Evolutionary conservation across 2,888 invertebrate genomes (phyloP).

Genomic region (Phengaris arion): DNA sequence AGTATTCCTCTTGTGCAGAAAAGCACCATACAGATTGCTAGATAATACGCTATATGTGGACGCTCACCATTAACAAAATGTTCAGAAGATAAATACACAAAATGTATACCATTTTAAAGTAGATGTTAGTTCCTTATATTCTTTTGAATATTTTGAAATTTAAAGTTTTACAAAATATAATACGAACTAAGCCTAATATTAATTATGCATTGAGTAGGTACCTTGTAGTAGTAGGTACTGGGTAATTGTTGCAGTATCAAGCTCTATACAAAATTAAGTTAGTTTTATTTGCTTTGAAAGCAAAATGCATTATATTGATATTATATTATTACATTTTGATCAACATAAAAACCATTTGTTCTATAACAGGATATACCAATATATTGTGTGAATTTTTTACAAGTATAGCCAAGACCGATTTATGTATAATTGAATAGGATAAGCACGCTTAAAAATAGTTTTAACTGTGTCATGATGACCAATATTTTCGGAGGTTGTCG

Average conservation of each 20-base stretch:
- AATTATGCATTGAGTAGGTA: neutral
- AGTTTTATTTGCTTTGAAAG: conserved; percentile 22
- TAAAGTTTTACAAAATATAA: neutral
- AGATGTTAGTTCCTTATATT: neutral
- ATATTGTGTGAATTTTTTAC: neutral
- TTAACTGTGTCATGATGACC: too few relatives aligned
- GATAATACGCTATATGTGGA: neutral
- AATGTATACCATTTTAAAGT: neutral
- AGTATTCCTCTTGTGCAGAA: neutral
- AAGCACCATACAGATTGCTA: neutral
- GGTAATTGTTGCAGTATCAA: conserved; percentile 10
- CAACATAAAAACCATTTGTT: conserved; percentile 1
- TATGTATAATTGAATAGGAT: neutral
- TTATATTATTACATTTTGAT: neutral
- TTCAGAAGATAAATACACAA: neutral
- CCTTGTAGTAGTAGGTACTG: too few relatives aligned
- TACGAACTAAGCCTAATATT: neutral
- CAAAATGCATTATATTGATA: neutral
- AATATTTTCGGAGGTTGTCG: neutral
- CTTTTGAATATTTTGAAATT: neutral
- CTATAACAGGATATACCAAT: neutral
- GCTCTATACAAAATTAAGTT: neutral
- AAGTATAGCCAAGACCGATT: neutral
- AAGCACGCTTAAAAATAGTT: neutral
- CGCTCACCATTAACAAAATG: neutral